These are phyloP conservation scores for Nowickia ferox DNA, from an alignment of 2,888 invertebrate species.

Conservation along the genomic window DNA sequence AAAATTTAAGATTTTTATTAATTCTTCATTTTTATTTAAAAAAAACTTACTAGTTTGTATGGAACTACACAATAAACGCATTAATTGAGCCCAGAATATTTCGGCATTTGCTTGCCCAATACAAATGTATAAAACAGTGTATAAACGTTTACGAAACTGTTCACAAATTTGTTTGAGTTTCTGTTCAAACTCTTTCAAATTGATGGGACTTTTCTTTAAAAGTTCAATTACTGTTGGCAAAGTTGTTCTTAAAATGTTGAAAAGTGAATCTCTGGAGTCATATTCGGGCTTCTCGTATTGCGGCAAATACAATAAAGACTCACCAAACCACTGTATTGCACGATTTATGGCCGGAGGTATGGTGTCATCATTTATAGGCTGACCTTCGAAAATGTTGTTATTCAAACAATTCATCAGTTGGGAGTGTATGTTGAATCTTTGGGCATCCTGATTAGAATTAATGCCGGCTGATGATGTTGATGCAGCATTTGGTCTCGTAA, in stretches of 20 bases:
- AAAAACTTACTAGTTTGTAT: slow-evolving; percentile 76
- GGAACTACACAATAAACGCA: slow-evolving; percentile 76
- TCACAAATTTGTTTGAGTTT: slow-evolving; percentile 78
- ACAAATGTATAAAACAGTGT: slow-evolving; percentile 80
- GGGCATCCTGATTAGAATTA: slow-evolving; percentile 36
- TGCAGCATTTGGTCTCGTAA: slow-evolving; percentile 2
- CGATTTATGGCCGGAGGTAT: slow-evolving; percentile 78
- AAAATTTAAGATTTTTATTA: background rate
- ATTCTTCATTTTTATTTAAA: background rate
- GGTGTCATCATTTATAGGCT: slow-evolving; percentile 78
- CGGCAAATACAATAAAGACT: slow-evolving; percentile 78
- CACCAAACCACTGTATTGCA: slow-evolving; percentile 79
- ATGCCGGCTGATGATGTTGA: background rate
- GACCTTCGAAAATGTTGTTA: slow-evolving; percentile 78
- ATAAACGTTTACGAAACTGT: slow-evolving; percentile 79
- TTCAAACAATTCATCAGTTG: slow-evolving; percentile 79
- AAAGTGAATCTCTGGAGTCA: slow-evolving; percentile 81
- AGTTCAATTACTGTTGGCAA: slow-evolving; percentile 80
- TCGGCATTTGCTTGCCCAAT: slow-evolving; percentile 81
- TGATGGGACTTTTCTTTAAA: slow-evolving; percentile 73
- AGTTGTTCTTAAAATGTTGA: slow-evolving; percentile 79
- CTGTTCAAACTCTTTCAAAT: slow-evolving; percentile 77
- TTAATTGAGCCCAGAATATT: slow-evolving; percentile 80
- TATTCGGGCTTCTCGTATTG: slow-evolving; percentile 81
- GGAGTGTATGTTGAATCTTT: slow-evolving; percentile 75